A percentile compares a stretch with the other conserved stretches of the same genome.
These are phyloP conservation scores for Microtus ochrogaster DNA, from an alignment of 2,113 vertebrate species.

Conservation along the genomic window DNA sequence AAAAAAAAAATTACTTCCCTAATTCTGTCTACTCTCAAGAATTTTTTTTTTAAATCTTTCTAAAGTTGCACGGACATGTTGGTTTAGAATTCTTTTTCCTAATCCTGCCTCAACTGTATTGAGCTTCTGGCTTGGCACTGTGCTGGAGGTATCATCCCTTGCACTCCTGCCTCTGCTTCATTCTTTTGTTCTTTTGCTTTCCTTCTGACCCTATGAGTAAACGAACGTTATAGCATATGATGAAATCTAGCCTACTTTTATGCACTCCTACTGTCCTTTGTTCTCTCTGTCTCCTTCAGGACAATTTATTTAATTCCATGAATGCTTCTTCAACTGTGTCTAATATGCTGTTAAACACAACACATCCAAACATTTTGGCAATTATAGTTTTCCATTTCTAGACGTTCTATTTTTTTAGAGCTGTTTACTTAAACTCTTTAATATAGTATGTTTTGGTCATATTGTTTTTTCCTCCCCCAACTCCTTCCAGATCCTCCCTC, in stretches of 20 bases:
- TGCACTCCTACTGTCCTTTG: neutral
- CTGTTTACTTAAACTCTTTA: neutral
- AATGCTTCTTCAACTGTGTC: neutral
- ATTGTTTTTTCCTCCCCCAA: neutral
- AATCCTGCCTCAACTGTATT: neutral
- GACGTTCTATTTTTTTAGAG: neutral
- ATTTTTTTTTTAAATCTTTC: neutral
- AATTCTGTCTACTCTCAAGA: neutral
- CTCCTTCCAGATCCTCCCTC: neutral
- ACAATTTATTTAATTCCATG: conserved; percentile 24
- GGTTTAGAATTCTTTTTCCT: neutral
- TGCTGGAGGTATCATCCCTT: neutral
- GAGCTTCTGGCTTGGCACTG: neutral
- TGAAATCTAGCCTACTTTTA: neutral
- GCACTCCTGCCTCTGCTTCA: neutral
- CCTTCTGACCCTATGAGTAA: neutral
- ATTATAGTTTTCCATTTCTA: conserved; percentile 14
- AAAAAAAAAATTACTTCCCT: neutral
- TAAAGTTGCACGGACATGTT: neutral
- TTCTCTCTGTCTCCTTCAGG: neutral
- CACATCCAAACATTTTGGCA: neutral
- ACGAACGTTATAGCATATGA: neutral
- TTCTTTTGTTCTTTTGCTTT: neutral
- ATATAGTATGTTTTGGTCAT: neutral
- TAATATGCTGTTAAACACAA: neutral